Evolutionary conservation across 2,888 invertebrate species (phyloP), one percentile per base, ranked within the genome.

Genomic region (Cephus pulcher): DNA sequence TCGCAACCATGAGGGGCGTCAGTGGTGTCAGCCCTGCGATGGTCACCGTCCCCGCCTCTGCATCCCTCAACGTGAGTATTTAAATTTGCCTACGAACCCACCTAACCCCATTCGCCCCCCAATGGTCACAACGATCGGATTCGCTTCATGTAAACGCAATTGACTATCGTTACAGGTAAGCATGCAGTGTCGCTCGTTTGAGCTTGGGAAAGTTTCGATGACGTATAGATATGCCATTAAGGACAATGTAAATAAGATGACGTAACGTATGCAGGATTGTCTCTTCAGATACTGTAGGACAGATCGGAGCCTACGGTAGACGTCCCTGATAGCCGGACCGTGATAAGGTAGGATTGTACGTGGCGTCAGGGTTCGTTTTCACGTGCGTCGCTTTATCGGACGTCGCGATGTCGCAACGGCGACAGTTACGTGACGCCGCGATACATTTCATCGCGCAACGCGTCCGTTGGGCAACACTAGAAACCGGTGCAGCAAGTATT

Each of bases 21-120:
- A 86, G 84, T 77, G 82, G 81, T 69, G 86, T 86, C 80, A 86
- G 85, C 81, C 86, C 87, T 77, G 82, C 84, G 78, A 85, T 87
- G 86, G 86, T 89, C 82, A 88, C 86, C 79, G 85, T 89, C 35
- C 89, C 90, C 79, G 87, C 88, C 84, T 89, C 90, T 75, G 84
- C 87, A 77, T 89, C 89, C 56, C 82, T 89, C 71, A 89, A 87
- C 80, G 89, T 90, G 82, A 89, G 89, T 89, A 80, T 71, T 32
- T 32, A 15, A 71, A 71, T 71, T 71, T 0, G 6, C 71, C 71
- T 78, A 78, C 79, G 75, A 76, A 69, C 12, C 3, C 35, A 12
- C 79, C 80, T 82, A 81, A 83, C 81, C 83, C 83, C 81, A 81
- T 83, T 83, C 80, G 80, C 80, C 80, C 32, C 1, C 11, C 3